These are phyloP conservation scores for Apeira syringaria DNA, from an alignment of 2,888 invertebrate species.

Conservation along the genomic window DNA sequence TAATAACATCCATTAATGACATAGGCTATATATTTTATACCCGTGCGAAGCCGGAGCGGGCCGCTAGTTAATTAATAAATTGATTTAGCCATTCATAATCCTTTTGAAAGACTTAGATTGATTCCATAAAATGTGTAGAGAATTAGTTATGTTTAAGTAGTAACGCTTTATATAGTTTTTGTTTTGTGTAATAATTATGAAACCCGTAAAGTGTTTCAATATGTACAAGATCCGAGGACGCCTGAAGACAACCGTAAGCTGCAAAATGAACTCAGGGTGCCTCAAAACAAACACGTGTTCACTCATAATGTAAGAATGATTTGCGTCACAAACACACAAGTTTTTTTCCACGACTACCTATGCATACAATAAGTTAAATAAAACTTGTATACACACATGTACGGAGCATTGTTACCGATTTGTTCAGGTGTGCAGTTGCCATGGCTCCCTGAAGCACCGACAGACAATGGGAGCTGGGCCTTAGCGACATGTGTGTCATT, in stretches of 20 bases:
- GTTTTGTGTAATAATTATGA: no score
- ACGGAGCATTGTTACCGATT: constrained; percentile 14
- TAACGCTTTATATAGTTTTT: no score
- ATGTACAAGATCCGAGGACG: no score
- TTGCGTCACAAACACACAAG: constrained; percentile 20
- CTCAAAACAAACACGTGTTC: constrained; percentile 14
- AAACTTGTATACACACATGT: not conserved
- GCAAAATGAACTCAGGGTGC: constrained; percentile 15
- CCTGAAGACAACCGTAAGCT: not conserved
- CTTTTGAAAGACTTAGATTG: no score
- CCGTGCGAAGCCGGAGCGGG: no score
- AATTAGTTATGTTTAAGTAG: no score
- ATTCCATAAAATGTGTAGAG: no score
- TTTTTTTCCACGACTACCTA: constrained; percentile 12
- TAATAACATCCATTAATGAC: no score
- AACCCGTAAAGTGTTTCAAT: no score
- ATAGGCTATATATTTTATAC: no score
- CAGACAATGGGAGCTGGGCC: constrained; percentile 5
- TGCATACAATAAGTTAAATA: not conserved
- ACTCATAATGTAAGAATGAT: constrained; percentile 16
- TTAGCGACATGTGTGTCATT: constrained; percentile 45
- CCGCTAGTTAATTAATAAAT: no score
- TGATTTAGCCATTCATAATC: no score
- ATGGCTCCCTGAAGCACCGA: constrained; percentile 11
- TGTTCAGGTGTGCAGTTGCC: constrained; percentile 30